Percentiles rank a stretch among this genome's conserved stretches.
These are phyloP conservation scores for Drosophila lutescens DNA, from an alignment of 2,888 invertebrate genomes.

Conservation along the genomic window DNA sequence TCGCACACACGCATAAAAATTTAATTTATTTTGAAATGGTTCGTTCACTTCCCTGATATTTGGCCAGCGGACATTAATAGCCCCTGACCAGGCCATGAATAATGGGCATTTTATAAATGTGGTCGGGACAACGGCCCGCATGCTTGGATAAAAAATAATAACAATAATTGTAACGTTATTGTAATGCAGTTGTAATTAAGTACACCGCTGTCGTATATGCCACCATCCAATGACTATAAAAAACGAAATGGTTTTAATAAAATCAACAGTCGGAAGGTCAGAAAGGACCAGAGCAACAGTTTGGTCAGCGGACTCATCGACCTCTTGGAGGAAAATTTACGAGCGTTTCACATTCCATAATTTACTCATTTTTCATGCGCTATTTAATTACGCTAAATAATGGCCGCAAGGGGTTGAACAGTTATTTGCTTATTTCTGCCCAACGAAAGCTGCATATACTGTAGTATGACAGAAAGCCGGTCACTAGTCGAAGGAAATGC, in stretches of 20 bases:
- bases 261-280: slow-evolving; percentile 58
- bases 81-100: slow-evolving; percentile 57
- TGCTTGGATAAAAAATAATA: slow-evolving; percentile 62
- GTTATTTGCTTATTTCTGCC: slow-evolving; percentile 23
- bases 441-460: not conserved
- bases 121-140: slow-evolving; percentile 29
- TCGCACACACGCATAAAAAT: slow-evolving; percentile 63
- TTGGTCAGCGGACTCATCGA: slow-evolving; percentile 39
- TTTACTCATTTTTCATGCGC: slow-evolving; percentile 44
- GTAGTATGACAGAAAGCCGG: too few species aligned
- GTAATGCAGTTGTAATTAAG: slow-evolving; percentile 75
- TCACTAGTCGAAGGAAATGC: not conserved
- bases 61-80: slow-evolving; percentile 55
- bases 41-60: slow-evolving; percentile 34
- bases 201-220: slow-evolving; percentile 35
- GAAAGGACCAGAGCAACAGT: slow-evolving; percentile 51
- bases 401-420: slow-evolving; percentile 15
- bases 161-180: slow-evolving; percentile 69
- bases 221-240: slow-evolving; percentile 44
- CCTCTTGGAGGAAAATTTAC: slow-evolving; percentile 47
- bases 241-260: slow-evolving; percentile 58
- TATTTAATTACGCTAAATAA: slow-evolving; percentile 58
- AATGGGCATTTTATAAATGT: slow-evolving; percentile 69
- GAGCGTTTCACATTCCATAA: slow-evolving; percentile 43
- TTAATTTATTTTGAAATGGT: slow-evolving; percentile 68